Conservation (phyloP, 2,113 vertebrate species). For the Herpetotheres cachinnans region DNA sequence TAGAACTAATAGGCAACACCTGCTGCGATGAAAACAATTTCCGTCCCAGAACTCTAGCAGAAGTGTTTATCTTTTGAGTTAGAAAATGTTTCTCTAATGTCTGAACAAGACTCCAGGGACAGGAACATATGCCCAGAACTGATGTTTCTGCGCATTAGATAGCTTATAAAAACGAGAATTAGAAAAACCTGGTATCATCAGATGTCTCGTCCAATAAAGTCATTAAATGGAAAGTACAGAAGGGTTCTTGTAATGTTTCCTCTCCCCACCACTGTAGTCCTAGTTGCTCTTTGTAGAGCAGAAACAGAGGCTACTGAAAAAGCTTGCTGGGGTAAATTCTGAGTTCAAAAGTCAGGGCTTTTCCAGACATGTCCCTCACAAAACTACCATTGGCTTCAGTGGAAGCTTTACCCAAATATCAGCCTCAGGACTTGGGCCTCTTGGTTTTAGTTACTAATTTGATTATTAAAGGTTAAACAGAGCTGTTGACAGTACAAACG, state of each 20-base stretch:
- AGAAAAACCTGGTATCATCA: constrained; percentile 66
- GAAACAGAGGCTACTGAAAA: constrained; percentile 16
- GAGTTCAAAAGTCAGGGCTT: neutral
- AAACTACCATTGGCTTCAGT: neutral
- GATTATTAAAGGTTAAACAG: constrained; percentile 65
- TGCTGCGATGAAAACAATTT: constrained; percentile 62
- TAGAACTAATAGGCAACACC: constrained; percentile 69
- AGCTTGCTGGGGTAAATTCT: neutral
- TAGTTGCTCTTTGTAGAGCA: neutral
- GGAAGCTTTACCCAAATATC: constrained; percentile 46
- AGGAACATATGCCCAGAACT: constrained; percentile 58
- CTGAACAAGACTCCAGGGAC: constrained; percentile 66
- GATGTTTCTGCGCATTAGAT: constrained; percentile 52
- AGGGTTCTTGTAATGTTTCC: neutral
- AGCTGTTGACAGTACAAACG: constrained; percentile 64
- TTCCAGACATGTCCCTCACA: neutral
- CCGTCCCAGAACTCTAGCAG: constrained; percentile 49
- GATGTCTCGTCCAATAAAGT: constrained; percentile 43
- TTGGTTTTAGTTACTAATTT: constrained; percentile 49
- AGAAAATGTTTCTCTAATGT: constrained; percentile 74
- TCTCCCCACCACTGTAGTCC: constrained; percentile 29
- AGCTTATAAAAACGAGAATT: constrained; percentile 68
- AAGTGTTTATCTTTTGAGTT: constrained; percentile 71
- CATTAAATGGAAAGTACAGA: constrained; percentile 52
- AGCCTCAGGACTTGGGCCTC: constrained; percentile 26